phyloP scores from a whole-genome alignment of 2,797 vertebrate genomes.

The Gymnoscopelus braueri region DNA sequence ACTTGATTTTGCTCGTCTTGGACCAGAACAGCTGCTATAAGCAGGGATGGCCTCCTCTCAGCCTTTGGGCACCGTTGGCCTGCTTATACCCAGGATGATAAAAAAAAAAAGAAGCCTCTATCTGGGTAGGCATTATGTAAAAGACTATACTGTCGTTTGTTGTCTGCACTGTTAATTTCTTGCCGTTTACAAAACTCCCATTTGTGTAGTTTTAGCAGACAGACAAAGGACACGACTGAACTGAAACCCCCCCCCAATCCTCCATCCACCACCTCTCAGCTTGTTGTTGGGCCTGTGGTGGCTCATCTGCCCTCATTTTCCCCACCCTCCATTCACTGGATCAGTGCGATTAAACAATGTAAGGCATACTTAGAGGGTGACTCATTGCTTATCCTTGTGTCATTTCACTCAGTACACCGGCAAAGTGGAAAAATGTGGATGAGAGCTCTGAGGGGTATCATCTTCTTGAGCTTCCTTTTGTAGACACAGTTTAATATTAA shows the following conservation, averaged over 20 bases:
- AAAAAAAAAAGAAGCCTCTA: slow-evolving; percentile 40
- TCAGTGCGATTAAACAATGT: slow-evolving; percentile 45
- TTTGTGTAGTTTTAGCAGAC: slow-evolving; percentile 58
- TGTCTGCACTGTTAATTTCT: slow-evolving; percentile 58
- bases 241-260: slow-evolving; percentile 45
- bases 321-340: slow-evolving; percentile 24
- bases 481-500: too few species aligned
- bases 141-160: slow-evolving; percentile 47
- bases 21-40: slow-evolving; percentile 38
- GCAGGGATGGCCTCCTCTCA: slow-evolving; percentile 43
- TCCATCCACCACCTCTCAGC: slow-evolving; percentile 38
- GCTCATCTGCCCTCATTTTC: slow-evolving; percentile 21
- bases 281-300: slow-evolving; percentile 34
- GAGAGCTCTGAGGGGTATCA: slow-evolving; percentile 17
- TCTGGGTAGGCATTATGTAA: slow-evolving; percentile 61
- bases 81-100: slow-evolving; percentile 44
- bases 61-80: slow-evolving; percentile 51
- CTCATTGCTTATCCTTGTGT: slow-evolving; percentile 52
- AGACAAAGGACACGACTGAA: slow-evolving; percentile 46
- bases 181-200: slow-evolving; percentile 46
- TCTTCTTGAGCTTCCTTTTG: slow-evolving; percentile 27
- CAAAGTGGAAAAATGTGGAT: slow-evolving; percentile 46
- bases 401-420: slow-evolving; percentile 29
- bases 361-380: slow-evolving; percentile 42
- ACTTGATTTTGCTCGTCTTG: slow-evolving; percentile 26